Base-by-base conservation (phyloP, 1,140 invertebrate genomes). In the Uloborus diversus region DNA sequence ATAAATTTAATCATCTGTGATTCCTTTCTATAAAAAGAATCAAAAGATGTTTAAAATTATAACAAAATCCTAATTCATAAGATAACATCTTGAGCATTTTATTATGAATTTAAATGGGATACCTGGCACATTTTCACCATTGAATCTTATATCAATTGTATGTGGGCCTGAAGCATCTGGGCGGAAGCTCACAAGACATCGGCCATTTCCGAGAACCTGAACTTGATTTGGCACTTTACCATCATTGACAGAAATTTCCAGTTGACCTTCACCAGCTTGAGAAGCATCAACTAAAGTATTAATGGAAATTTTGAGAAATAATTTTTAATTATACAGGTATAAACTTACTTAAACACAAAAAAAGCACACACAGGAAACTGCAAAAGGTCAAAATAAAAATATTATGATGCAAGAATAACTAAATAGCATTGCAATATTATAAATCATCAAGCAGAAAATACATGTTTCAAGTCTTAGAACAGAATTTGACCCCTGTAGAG, bases 201-300 rank as follows among this genome's bases (percentile, higher is more conserved):
- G 90, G 37, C 96, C 96, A 79, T 95, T 95, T 56, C 96, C 96
- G 5, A 98, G 93, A 17, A 96, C 94, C 87, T 96, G 94, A 23
- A 99, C 96, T 87, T 98, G 95, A 89, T 99, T 99, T 47, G 96
- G 96, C 35, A 98, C 95, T 90, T 97, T 95, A 80, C 96, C 96
- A 88, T 98, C 95, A 86, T 99, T 98, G 85, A 99, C 96, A 75
- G 96, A 97, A 85, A 98, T 98, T 90, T 98, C 96, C 83, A 99
- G 89, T 87, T 98, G 96, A 33, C 96, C 96, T 90, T 98, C 96
- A 49, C 96, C 96, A 59, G 96, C 96, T 84, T 96, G 93, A 85
- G 94, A 95, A 11, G 96, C 96, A 88, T 98, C 96, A 84, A 98
- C 96, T 95, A 5, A 11, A 51, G 17, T n/a, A n/a, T n/a, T n/a